phyloP scores from a whole-genome alignment of 2,888 invertebrate genomes.

The Reticulitermes lucifugus region DNA sequence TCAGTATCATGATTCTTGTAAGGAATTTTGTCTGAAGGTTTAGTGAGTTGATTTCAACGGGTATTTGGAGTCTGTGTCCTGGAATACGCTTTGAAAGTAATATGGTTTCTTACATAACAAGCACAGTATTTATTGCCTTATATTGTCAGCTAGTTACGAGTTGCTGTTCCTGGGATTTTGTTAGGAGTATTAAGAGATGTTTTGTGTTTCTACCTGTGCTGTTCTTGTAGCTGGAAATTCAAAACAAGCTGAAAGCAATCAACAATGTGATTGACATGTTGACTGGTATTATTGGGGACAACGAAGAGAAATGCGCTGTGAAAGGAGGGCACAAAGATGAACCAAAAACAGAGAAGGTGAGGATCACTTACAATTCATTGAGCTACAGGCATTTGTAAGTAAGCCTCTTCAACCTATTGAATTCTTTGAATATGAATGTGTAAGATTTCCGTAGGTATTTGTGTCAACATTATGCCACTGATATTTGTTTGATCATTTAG shows the following conservation, averaged over 20 bases:
- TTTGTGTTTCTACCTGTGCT: background rate
- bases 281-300: slow-evolving; percentile 85
- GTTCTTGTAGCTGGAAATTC: slow-evolving; percentile 76
- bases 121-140: too few species aligned
- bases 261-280: slow-evolving; percentile 91
- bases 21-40: too few species aligned
- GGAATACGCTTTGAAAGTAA: too few species aligned
- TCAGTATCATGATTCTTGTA: too few species aligned
- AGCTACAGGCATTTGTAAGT: too few species aligned
- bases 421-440: background rate
- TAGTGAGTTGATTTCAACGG: too few species aligned
- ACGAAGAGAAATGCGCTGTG: slow-evolving; percentile 36
- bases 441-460: background rate
- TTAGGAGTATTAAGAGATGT: too few species aligned
- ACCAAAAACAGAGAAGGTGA: slow-evolving; percentile 47
- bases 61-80: too few species aligned
- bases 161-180: too few species aligned
- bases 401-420: background rate
- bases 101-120: too few species aligned
- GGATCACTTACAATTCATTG: background rate
- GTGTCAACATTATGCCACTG: background rate
- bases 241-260: slow-evolving; percentile 84
- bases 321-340: slow-evolving; percentile 56
- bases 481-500: background rate
- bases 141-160: too few species aligned